Base-by-base conservation (phyloP, 2,888 invertebrate genomes). In the Mesochorus sp. region DNA sequence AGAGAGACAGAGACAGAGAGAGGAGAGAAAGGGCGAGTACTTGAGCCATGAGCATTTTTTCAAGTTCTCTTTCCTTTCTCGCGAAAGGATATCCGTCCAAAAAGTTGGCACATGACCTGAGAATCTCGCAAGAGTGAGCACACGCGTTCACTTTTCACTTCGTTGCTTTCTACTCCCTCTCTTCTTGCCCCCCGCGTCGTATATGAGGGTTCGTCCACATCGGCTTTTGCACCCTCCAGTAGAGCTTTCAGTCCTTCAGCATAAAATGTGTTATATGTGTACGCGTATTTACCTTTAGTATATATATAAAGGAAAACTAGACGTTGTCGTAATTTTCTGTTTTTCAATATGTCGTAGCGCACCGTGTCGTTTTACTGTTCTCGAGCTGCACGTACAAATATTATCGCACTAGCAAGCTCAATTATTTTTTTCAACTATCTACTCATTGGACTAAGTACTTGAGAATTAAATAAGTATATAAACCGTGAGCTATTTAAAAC, bases 121-220 rank as follows among this genome's bases (percentile, higher is more conserved):
- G 55, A 55, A 51, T 76, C 71, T 76, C 57, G 55, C 57, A 10
- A 44, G 47, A 72, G 55, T 8, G 44, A 64, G 47, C 39, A 49
- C 68, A 73, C 67, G 74, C 81, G 42, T 21, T 5, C 6, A 59
- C 37, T 61, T 77, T 55, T 39, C 62, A 55, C 68, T 68, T 68
- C 62, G 77, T 39, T 67, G 61, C 55, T 24, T 64, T 31, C 12
- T 44, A 53, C 70, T 62, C 24, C 42, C 53, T 12, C n/a, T n/a
- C n/a, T n/a, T n/a, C n/a, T n/a, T 8, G n/a, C 19, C 19, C 47
- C 47, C 17, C 21, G 4, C 19, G 3, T 10, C 5, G 21, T 2
- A 31, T 49, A 49, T 24, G 34, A 39, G 28, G 26, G 37, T 49
- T 47, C 21, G 24, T 14, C 28, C 31, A n/a, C 12, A 5, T 8